Base-by-base conservation (phyloP, 1,140 invertebrate genomes). In the Pogonomyrmex californicus region DNA sequence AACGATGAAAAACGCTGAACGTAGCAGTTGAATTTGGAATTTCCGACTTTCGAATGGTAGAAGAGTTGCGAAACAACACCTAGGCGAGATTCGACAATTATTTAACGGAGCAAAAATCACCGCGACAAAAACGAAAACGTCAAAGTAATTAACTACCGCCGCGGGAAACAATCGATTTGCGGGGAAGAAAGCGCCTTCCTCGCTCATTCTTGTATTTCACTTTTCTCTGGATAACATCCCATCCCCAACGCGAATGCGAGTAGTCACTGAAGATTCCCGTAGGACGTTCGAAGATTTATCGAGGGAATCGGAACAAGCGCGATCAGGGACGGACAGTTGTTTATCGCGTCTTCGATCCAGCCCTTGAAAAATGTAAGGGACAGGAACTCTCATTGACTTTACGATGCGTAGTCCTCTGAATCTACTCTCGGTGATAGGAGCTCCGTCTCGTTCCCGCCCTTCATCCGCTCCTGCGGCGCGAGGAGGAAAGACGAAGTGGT, bases 361-460 rank as follows among this genome's bases (percentile, higher is more conserved):
- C 36, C 86, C 79, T 90, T 87, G 86, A 90, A 87, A 90, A 85
- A 90, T 90, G 86, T 90, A 90, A 85, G 79, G 79, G 56, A 86
- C 54, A 60, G 47, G 47, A 76, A 54, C 38, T 87, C 86, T 90
- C 86, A 87, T 90, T 87, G 89, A 90, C 89, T 91, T 91, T 91
- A 91, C 82, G 82, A 85, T 85, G 82, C 60, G 62, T 68, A 30
- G 58, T 78, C 75, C 58, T 85, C 82, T 85, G 73, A 85, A 85
- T 85, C 82, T 85, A 85, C 82, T 85, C 62, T 78, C 73, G 58
- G 70, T 85, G 82, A 85, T 85, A 90, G 76, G 82, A 81, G 70
- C 36, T 56, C 60, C 9, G 76, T 56, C 54, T 76, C 75, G 60
- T 10, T 54, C 58, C 9, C n/a, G 38, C 44, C 36, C 9, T 10